These are phyloP conservation scores for Heliangelus exortis DNA, from an alignment of 2,797 vertebrate species.

Conservation along the genomic window DNA sequence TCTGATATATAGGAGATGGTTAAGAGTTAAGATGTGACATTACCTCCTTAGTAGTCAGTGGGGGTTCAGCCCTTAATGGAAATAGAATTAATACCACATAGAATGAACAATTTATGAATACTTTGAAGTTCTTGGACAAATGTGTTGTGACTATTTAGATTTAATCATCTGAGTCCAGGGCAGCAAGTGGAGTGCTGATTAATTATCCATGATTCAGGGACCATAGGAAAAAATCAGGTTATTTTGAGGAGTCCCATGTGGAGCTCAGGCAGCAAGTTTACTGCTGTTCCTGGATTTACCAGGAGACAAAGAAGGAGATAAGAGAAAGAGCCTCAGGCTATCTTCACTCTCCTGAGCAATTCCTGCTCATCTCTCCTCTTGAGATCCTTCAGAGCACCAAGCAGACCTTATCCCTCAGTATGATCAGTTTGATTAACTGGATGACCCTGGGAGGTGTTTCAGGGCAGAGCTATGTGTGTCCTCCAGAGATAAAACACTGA, in stretches of 20 bases:
- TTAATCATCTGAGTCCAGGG: neutral
- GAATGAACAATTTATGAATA: neutral
- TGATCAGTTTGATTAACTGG: neutral
- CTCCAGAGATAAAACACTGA: neutral
- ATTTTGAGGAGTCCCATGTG: neutral
- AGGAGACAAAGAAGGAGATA: neutral
- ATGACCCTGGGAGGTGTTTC: neutral
- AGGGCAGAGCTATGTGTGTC: neutral
- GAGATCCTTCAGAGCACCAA: neutral
- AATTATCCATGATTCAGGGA: neutral
- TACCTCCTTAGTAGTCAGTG: neutral
- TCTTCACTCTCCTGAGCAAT: neutral
- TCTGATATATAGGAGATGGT: neutral
- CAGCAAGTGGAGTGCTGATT: neutral
- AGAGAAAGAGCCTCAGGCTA: neutral
- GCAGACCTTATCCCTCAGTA: rapidly evolving
- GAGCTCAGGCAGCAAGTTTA: neutral
- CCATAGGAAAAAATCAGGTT: neutral
- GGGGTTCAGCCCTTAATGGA: neutral
- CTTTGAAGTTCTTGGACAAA: neutral
- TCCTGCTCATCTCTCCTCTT: neutral
- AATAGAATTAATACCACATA: neutral
- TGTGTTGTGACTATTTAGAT: neutral
- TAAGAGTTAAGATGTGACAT: neutral
- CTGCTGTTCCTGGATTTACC: neutral